Conservation (phyloP, 2,797 vertebrate genomes). For the Sebastes oblongus region DNA sequence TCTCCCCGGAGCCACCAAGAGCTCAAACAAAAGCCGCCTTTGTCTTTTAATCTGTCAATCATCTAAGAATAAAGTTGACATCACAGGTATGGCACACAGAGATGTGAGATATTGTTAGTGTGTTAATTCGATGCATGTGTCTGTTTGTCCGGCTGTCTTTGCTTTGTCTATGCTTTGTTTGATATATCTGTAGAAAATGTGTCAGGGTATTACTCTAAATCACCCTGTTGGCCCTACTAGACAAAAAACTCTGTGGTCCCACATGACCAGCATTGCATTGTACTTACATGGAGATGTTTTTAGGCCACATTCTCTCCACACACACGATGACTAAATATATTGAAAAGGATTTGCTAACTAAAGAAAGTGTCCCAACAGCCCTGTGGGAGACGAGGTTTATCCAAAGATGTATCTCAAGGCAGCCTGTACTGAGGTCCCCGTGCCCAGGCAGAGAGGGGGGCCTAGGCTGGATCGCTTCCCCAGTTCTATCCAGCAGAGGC, state of each 20-base stretch:
- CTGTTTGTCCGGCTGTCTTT: conserved; percentile 5
- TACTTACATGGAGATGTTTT: conserved; percentile 52
- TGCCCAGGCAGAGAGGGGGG: conserved; percentile 68
- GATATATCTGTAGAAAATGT: conserved; percentile 36
- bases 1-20: conserved; percentile 35
- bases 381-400: conserved; percentile 24
- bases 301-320: conserved; percentile 14
- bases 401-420: conserved; percentile 76
- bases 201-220: conserved; percentile 47
- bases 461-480: conserved; percentile 59
- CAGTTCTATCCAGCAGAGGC: conserved; percentile 60
- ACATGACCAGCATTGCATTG: conserved; percentile 45
- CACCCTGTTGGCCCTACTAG: conserved; percentile 22
- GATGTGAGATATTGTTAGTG: conserved; percentile 9
- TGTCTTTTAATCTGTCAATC: conserved; percentile 68
- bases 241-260: conserved; percentile 30
- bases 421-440: conserved; percentile 67
- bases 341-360: conserved; percentile 51
- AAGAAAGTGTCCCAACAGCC: conserved; percentile 38
- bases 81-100: conserved; percentile 52
- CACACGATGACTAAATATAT: conserved; percentile 53
- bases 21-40: conserved; percentile 58
- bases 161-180: conserved; percentile 24
- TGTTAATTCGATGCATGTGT: conserved; percentile 17
- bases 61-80: conserved; percentile 75